These are phyloP conservation scores for Drosophila rubida DNA, from an alignment of 2,888 invertebrate species.

Conservation along the genomic window DNA sequence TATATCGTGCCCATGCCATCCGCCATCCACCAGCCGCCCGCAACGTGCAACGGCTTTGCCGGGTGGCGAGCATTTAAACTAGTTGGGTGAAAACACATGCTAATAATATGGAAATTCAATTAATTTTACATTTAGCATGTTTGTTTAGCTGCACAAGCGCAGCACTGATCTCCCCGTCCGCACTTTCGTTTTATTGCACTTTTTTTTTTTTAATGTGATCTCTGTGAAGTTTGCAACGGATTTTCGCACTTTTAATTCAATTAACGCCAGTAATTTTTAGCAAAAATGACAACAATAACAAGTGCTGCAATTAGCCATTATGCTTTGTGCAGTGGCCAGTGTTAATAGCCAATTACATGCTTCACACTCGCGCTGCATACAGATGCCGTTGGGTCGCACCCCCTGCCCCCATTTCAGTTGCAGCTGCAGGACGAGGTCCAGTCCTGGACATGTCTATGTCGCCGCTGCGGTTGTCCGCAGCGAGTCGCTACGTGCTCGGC, in stretches of 20 bases:
- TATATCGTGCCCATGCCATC: slow-evolving; percentile 60
- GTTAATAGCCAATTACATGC: slow-evolving; percentile 77
- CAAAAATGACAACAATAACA: slow-evolving; percentile 28
- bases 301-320: slow-evolving; percentile 42
- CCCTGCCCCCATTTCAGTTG: slow-evolving; percentile 14
- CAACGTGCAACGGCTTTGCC: slow-evolving; percentile 35
- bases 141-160: slow-evolving; percentile 51
- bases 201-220: slow-evolving; percentile 31
- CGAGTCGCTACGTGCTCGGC: slow-evolving; percentile 64
- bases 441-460: slow-evolving; percentile 16
- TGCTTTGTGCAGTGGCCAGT: slow-evolving; percentile 53
- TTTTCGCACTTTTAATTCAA: slow-evolving; percentile 77
- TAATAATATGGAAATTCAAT: slow-evolving; percentile 70
- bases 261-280: slow-evolving; percentile 62
- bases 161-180: background rate
- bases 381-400: background rate
- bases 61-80: slow-evolving; percentile 42
- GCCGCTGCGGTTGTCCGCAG: slow-evolving; percentile 37
- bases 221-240: slow-evolving; percentile 41
- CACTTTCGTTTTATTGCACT: background rate
- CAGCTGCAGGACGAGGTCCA: background rate
- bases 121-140: slow-evolving; percentile 68
- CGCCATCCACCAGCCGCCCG: background rate
- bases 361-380: background rate
- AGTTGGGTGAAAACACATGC: slow-evolving; percentile 36